Base-by-base conservation (phyloP, 2,888 invertebrate species). In the Cephus nigrinus region DNA sequence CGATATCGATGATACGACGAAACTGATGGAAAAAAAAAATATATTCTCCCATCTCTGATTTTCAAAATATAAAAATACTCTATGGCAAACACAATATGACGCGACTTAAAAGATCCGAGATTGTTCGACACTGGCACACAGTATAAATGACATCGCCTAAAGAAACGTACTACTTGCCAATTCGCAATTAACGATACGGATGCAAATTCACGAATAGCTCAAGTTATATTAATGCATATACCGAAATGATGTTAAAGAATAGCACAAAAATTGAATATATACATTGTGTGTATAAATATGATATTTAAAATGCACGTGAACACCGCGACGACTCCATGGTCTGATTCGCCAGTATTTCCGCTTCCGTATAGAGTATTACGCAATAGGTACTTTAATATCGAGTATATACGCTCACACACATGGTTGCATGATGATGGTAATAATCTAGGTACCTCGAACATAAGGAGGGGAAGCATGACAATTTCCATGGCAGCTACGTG, bases 401-500 rank as follows among this genome's bases (percentile, higher is more conserved):
- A 85, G 84, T 85, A 55, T 55, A 55, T 83, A 89, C 85, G 89
- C 87, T 89, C 88, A 90, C 90, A 90, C 87, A 90, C 86, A 90
- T 86, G 88, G 89, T 89, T 89, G 89, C 88, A 88, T 87, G 88
- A 89, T 86, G 89, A 88, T 89, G 88, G 79, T 84, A 87, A 90
- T 89, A 88, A 88, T 89, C 88, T 88, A 91, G 91, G 92, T 95
- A 95, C 95, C 95, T 95, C 95, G 93, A 90, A 93, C 93, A 93
- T 95, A 95, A 92, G 95, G 94, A 90, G 94, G 94, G 92, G 94
- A 94, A 90, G 94, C 94, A 93, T 94, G 94, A 91, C 92, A 94
- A 93, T 94, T 94, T 92, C 94, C 94, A 92, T 93, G 93, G 94
- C 95, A 95, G 93, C 94, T 94, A 93, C 94, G 93, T 92, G 95